phyloP scores from a whole-genome alignment of 2,888 invertebrate genomes.

The Noctua comes region DNA sequence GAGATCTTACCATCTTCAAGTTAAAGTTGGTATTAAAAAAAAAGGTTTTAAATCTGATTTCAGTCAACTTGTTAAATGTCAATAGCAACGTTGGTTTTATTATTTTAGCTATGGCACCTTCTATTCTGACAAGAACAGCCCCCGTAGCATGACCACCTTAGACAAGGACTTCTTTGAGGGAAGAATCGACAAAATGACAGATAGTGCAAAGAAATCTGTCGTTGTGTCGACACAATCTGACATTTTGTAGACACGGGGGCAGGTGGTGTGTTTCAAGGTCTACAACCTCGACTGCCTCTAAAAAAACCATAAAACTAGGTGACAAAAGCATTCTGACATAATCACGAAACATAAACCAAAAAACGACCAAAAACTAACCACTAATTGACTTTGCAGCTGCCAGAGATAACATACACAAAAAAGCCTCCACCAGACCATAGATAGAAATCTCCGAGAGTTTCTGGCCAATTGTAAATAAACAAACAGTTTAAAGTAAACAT shows the following conservation, averaged over 20 bases:
- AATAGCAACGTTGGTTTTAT: background rate
- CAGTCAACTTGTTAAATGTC: background rate
- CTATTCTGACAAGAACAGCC: background rate
- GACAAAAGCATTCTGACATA: constrained; percentile 33
- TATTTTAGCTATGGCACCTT: background rate
- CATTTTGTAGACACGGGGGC: too few species aligned
- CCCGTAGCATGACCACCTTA: too few species aligned
- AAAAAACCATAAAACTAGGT: background rate
- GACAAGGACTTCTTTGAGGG: too few species aligned
- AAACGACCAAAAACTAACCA: constrained; percentile 24
- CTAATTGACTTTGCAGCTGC: constrained; percentile 64
- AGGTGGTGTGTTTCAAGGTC: background rate
- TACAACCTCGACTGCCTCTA: background rate
- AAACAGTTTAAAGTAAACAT: constrained; percentile 71
- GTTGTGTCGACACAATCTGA: too few species aligned
- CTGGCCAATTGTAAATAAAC: constrained; percentile 70
- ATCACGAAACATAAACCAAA: background rate
- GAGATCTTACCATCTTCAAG: background rate
- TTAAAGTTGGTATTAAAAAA: background rate
- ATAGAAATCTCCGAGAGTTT: constrained; percentile 65
- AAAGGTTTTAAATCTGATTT: background rate
- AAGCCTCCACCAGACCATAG: constrained; percentile 47
- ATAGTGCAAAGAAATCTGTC: too few species aligned
- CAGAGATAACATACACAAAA: constrained; percentile 50
- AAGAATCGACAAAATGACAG: too few species aligned